Base-by-base conservation (phyloP, 1,140 invertebrate species). In the Aethina tumida region DNA sequence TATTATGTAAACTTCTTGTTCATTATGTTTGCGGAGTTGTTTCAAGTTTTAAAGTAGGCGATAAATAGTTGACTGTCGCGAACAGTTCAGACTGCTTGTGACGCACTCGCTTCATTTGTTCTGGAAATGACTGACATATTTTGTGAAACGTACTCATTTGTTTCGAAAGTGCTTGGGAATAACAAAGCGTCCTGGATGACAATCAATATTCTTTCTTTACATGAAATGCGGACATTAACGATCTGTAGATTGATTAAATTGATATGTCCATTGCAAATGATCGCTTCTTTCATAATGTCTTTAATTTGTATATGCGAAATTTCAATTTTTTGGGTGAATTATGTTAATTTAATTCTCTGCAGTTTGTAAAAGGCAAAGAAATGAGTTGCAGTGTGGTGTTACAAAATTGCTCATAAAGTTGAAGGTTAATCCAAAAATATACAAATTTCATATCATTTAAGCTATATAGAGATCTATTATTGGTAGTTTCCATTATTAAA, bases 11-110 rank as follows among this genome's bases (percentile, higher is more conserved):
- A 14, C 20, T 25, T 15, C 15, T 12, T 29, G 26, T 39, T 33
- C 27, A 39, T 39, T 41, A 31, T 45, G 28, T 37, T 40, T 41
- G 33, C 14, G 15, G 29, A 34, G 36, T 40, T 22, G 24, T 35
- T 15, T 17, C 31, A 42, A 42, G 29, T 39, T 44, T 32, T 15
- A 31, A 40, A 44, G 39, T 45, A 22, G 33, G 32, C 29, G 43
- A 45, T 41, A 45, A 45, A 45, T 45, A 45, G 43, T 39, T 41
- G 33, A 37, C 33, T 45, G 43, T 45, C 43, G 39, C 33, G 24
- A 41, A 41, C 43, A 45, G 38, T 37, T 41, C 15, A 36, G 35
- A 25, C 33, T 45, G 43, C 32, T 32, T 13, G 14, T 45, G 43
- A 41, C 43, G 33, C 28, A 28, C 26, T 30, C 43, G 42, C 40